These are phyloP conservation scores for Anniella stebbinsi DNA, from an alignment of 2,797 vertebrate genomes.

Conservation along the genomic window DNA sequence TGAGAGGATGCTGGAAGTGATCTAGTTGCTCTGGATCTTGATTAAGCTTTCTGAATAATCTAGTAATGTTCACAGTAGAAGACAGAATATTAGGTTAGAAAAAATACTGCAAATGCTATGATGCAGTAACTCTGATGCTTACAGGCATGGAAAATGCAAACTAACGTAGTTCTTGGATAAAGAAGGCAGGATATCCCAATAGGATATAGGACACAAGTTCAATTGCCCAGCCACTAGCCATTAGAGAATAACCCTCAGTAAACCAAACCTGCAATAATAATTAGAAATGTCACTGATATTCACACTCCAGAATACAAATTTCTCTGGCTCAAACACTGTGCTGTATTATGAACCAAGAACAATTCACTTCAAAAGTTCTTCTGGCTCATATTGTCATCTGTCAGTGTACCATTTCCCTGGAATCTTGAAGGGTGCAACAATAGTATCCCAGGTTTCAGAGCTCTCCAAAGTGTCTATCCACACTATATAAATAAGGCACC, in stretches of 20 bases:
- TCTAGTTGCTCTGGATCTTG: not conserved
- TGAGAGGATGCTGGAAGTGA: not conserved
- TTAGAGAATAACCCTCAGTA: not conserved
- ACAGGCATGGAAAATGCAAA: not conserved
- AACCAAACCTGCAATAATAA: not conserved
- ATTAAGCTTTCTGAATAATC: not conserved
- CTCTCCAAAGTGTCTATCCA: not conserved
- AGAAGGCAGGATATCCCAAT: not conserved
- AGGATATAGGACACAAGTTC: not conserved
- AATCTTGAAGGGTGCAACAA: not conserved
- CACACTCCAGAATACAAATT: not conserved
- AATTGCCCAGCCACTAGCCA: not conserved
- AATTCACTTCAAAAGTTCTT: not conserved
- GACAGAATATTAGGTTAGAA: not conserved
- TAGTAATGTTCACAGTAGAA: not conserved
- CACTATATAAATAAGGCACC: not conserved
- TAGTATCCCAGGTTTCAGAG: not conserved
- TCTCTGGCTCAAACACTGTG: not conserved
- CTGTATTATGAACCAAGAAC: not conserved
- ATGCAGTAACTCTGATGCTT: not conserved
- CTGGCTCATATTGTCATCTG: not conserved
- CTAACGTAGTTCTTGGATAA: not conserved
- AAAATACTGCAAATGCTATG: not conserved
- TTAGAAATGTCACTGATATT: not conserved
- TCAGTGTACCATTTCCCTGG: not conserved